Evolutionary conservation across 2,113 vertebrate species (phyloP).

Genomic region (Corvus moneduloides): DNA sequence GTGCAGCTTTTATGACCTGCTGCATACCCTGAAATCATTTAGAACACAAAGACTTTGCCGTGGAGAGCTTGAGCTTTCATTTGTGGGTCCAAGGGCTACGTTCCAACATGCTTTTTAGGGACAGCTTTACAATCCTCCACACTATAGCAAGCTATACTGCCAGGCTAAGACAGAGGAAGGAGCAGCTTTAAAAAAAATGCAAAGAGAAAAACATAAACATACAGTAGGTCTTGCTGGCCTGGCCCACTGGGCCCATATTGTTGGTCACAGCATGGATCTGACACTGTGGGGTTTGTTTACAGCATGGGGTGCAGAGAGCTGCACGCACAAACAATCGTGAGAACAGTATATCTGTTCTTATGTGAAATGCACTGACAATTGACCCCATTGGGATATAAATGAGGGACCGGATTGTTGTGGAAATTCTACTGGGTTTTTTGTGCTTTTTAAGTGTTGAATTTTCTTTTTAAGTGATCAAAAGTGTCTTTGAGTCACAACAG

Average conservation of each 20-base stretch:
- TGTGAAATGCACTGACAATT: slow-evolving; percentile 13
- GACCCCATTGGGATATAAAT: slow-evolving; percentile 23
- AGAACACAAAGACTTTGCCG: neutral
- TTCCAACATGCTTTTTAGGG: neutral
- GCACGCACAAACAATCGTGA: slow-evolving; percentile 35
- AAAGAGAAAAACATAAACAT: neutral
- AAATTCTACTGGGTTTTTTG: slow-evolving; percentile 22
- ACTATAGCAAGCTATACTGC: neutral
- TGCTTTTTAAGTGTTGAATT: neutral
- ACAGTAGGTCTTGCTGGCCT: neutral
- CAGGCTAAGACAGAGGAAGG: neutral
- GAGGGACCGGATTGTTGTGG: slow-evolving; percentile 17
- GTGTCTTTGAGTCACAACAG: slow-evolving; percentile 34
- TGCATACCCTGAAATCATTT: neutral
- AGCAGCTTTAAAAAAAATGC: neutral
- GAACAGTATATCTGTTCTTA: slow-evolving; percentile 7
- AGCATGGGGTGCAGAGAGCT: neutral
- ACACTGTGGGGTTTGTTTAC: neutral
- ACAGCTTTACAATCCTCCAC: neutral
- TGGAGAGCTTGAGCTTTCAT: neutral
- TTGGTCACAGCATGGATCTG: slow-evolving; percentile 46
- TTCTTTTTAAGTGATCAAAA: slow-evolving; percentile 63
- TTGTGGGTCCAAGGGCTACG: neutral
- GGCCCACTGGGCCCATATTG: slow-evolving; percentile 41
- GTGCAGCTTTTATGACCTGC: neutral